Base-by-base conservation (phyloP, 2,113 vertebrate species). In the Scartelaos histophorus region DNA sequence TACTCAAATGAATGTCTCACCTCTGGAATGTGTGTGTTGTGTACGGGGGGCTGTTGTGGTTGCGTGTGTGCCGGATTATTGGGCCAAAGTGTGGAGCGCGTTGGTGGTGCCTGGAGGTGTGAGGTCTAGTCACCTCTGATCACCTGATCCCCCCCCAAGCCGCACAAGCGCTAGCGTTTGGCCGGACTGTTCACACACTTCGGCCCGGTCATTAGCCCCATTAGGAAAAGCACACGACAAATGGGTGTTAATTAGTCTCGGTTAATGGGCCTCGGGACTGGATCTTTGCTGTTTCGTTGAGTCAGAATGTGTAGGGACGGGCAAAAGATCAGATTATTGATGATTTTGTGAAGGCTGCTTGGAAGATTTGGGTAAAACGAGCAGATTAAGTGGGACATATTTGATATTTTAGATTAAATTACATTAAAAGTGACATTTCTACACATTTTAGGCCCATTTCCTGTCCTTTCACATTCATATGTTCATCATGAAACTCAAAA, bases 91-190 rank as follows among this genome's bases (percentile, higher is more conserved):
- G 81, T 80, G 71, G 54, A 75, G 81, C 79, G 4, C 29, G 69
- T 83, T 82, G 85, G 69, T 34, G 69, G 70, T 81, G 89, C 87
- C 87, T 80, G 86, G 85, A 91, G 90, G 92, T 94, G 92, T 92
- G 89, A 85, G 87, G 79, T 69, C 68, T 88, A 89, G 89, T 92
- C 90, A 81, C 87, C 84, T 80, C 74, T 83, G 88, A 88, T 93
- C 89, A 91, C 89, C 88, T 90, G 87, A 90, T 91, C 82, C 69
- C 79, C 51, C 47, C 64, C 60, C 61, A 15, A n/a, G 62, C 13
- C 58, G 21, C 10, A 56, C 56, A 45, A 76, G 78, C 74, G 71
- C 86, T 80, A 85, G 83, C 79, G 79, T 85, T 87, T 89, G 89
- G 76, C 65, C 85, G 70, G 61, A 64, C 80, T 74, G 65, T 70